phyloP scores from a whole-genome alignment of 2,113 vertebrate species.

The Lutjanus erythropterus region DNA sequence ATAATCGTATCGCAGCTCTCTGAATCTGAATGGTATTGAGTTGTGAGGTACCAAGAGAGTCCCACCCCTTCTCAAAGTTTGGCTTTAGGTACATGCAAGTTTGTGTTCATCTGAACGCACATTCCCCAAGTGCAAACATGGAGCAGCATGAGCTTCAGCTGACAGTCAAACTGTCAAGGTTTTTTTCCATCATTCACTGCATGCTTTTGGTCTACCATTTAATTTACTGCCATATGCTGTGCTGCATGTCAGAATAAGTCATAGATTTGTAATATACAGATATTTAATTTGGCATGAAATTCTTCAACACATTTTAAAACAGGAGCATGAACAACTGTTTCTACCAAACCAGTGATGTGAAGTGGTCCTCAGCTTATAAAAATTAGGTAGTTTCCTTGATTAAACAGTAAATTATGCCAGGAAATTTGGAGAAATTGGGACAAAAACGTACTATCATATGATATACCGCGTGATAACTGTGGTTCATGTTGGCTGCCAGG shows the following conservation, averaged over 20 bases:
- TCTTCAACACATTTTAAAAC: neutral
- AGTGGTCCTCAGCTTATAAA: no score
- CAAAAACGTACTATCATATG: neutral
- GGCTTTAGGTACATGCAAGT: neutral
- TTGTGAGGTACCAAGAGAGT: no score
- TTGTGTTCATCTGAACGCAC: constrained; percentile 14
- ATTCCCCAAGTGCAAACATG: neutral
- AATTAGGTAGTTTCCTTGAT: neutral
- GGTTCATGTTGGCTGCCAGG: neutral
- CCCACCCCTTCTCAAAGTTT: no score
- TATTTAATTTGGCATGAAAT: neutral
- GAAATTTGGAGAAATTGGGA: neutral
- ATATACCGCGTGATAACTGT: neutral
- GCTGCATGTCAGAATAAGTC: neutral
- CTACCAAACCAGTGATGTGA: neutral
- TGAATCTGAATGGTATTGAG: no score
- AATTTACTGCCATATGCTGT: neutral
- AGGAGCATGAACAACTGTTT: neutral
- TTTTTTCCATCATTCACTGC: neutral
- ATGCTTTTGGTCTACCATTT: neutral
- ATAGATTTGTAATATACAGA: neutral
- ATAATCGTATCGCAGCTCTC: no score
- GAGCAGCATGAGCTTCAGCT: neutral
- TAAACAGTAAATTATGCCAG: neutral
- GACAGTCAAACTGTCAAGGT: neutral